Conservation (phyloP, 2,888 invertebrate species). For the Parthenolecanium corni region DNA sequence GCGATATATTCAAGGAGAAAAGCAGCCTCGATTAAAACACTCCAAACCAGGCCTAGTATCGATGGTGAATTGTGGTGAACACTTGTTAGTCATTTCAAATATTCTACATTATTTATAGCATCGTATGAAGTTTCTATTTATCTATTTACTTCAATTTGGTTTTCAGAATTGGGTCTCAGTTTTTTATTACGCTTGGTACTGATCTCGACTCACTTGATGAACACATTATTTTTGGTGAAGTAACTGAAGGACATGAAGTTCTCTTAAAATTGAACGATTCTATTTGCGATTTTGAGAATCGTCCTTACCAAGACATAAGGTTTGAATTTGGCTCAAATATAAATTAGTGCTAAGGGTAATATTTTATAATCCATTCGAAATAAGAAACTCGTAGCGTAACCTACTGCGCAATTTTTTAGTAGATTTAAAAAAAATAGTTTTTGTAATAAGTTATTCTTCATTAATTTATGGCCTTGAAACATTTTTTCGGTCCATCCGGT, state of each 20-base stretch:
- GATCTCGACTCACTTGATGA: constrained; percentile 82
- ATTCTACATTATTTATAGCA: no score
- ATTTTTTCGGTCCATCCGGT: no score
- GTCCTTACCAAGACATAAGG: constrained; percentile 61
- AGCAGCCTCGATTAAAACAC: constrained; percentile 82
- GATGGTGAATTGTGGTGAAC: constrained; percentile 85
- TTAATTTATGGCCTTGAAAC: no score
- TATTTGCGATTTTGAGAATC: constrained; percentile 76
- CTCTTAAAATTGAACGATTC: constrained; percentile 83
- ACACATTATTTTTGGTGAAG: constrained; percentile 93
- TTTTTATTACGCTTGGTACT: constrained; percentile 83
- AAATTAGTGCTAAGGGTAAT: not conserved
- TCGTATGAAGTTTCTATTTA: not conserved
- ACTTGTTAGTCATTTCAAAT: constrained; percentile 46
- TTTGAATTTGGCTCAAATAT: not conserved
- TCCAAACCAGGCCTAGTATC: constrained; percentile 75
- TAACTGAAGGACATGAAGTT: constrained; percentile 81
- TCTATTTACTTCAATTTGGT: constrained; percentile 3
- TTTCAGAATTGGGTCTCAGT: constrained; percentile 67
- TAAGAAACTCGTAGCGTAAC: no score
- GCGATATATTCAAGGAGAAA: constrained; percentile 82
- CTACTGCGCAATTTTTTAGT: no score
- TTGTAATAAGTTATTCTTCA: no score
- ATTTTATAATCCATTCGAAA: no score
- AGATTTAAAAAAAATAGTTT: no score